Percentiles rank a stretch among this genome's conserved stretches.
These are phyloP conservation scores for Miniopterus natalensis DNA, from an alignment of 2,113 vertebrate species.

Conservation along the genomic window DNA sequence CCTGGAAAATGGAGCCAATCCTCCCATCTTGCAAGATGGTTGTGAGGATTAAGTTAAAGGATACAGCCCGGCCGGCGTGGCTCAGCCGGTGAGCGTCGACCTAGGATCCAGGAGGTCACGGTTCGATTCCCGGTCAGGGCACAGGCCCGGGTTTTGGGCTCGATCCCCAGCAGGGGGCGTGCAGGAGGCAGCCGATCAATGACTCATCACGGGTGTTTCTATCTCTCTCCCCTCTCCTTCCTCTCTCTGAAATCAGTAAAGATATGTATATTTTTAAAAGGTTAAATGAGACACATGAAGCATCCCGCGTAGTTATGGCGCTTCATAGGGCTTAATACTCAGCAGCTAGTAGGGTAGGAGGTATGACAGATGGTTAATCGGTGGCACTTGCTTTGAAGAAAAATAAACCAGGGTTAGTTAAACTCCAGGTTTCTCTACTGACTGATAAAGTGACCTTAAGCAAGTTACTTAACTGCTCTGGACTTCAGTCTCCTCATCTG, in stretches of 20 bases:
- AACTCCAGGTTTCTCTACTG: neutral
- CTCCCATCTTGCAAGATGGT: neutral
- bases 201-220: too few species aligned
- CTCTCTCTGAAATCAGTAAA: too few species aligned
- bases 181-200: too few species aligned
- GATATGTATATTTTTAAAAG: too few species aligned
- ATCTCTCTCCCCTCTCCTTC: too few species aligned
- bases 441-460: neutral
- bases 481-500: neutral
- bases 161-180: too few species aligned
- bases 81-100: too few species aligned
- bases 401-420: neutral
- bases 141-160: too few species aligned
- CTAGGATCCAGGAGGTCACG: too few species aligned
- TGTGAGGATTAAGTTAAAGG: neutral
- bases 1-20: neutral
- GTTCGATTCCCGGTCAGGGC: too few species aligned
- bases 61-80: too few species aligned
- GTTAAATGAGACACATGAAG: neutral
- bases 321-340: neutral
- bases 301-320: neutral
- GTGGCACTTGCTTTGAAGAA: neutral
- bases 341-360: neutral
- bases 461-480: neutral
- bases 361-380: fast-evolving